Evolutionary conservation across 2,113 vertebrate genomes (phyloP).

Genomic region (Prunella himalayana): DNA sequence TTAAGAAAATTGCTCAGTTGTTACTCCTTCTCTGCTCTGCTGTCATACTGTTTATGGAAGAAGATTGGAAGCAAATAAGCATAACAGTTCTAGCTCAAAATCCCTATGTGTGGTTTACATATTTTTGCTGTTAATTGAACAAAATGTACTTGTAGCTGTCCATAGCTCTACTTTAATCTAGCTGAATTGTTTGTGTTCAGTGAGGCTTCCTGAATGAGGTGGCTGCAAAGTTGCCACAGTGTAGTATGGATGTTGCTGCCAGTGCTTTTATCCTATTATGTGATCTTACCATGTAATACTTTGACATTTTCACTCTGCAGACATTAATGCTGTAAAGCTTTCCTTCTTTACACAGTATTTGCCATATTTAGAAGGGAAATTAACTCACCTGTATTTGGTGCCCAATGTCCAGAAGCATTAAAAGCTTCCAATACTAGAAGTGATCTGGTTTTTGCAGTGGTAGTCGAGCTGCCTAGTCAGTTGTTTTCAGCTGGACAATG

Average conservation of each 20-base stretch:
- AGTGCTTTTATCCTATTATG: not conserved
- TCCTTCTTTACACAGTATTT: not conserved
- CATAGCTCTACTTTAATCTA: not conserved
- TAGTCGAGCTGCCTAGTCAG: not conserved
- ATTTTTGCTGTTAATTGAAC: not conserved
- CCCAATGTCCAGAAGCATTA: not conserved
- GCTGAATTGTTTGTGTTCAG: not conserved
- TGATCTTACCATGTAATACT: not conserved
- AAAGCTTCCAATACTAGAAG: not conserved
- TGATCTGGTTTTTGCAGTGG: not conserved
- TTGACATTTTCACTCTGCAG: not conserved
- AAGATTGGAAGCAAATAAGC: not conserved
- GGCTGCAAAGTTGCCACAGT: not conserved
- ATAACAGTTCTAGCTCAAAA: not conserved
- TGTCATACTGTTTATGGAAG: not conserved
- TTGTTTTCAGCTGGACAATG: not conserved
- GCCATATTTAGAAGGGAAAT: not conserved
- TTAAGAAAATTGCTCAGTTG: not conserved
- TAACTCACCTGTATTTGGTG: not conserved
- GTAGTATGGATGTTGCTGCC: not conserved
- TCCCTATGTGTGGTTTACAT: not conserved
- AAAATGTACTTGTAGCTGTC: not conserved
- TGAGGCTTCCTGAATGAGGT: not conserved
- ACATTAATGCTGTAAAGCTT: not conserved
- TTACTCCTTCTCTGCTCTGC: not conserved